A percentile compares a stretch with the other conserved stretches of the same genome.
These are phyloP conservation scores for Zosterops hypoxanthus DNA, from an alignment of 2,113 vertebrate species.

Conservation along the genomic window DNA sequence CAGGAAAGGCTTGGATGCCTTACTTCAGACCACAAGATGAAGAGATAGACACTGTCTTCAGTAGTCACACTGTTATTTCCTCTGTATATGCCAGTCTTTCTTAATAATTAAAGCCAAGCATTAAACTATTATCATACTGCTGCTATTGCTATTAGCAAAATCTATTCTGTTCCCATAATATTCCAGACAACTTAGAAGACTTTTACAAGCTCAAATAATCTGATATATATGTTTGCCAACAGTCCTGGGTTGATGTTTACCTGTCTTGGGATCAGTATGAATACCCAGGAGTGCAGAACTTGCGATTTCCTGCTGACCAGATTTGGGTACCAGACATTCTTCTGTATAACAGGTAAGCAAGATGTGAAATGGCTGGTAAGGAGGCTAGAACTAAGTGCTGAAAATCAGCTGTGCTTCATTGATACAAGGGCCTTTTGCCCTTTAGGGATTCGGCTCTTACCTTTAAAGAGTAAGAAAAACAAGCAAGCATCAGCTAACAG, in stretches of 20 bases:
- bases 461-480: not conserved
- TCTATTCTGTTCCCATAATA: not conserved
- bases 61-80: not conserved
- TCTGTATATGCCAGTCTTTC: not conserved
- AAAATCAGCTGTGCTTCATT: not conserved
- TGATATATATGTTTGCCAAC: constrained; percentile 13
- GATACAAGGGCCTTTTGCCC: not conserved
- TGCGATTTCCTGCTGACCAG: constrained; percentile 84
- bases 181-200: not conserved
- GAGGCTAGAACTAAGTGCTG: not conserved
- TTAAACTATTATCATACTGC: not conserved
- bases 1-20: not conserved
- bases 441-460: not conserved
- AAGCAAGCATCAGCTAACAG: not conserved
- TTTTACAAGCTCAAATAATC: not conserved
- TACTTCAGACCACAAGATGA: not conserved
- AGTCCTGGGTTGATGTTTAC: constrained; percentile 87
- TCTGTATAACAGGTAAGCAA: constrained; percentile 88
- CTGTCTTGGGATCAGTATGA: constrained; percentile 84
- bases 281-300: constrained; percentile 85
- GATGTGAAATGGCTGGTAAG: rapidly evolving
- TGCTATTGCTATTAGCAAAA: not conserved
- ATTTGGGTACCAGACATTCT: constrained; percentile 92
- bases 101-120: not conserved
- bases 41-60: not conserved